Percentiles rank a stretch among this genome's conserved stretches.
phyloP scores from a whole-genome alignment of 2,113 vertebrate genomes.

The Onychorhynchus coronatus region DNA sequence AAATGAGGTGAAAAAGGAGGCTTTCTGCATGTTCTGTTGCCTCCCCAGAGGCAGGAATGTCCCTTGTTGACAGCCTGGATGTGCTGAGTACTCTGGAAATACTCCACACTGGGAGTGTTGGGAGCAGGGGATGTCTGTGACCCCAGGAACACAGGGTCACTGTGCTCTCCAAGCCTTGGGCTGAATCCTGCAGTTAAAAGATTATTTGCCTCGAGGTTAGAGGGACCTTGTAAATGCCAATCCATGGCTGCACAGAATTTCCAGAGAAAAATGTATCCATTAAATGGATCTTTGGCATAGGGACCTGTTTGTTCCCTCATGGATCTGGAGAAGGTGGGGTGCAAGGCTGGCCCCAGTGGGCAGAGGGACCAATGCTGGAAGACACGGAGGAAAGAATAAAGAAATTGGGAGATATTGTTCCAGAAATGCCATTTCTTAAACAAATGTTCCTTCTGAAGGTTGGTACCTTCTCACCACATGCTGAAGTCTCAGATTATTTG shows the following conservation, averaged over 20 bases:
- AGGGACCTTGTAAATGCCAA: neutral
- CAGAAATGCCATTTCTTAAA: neutral
- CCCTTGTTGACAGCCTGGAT: neutral
- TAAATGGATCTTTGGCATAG: neutral
- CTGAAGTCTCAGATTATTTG: neutral
- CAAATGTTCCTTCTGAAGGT: neutral
- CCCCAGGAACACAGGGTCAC: neutral
- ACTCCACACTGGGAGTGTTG: neutral
- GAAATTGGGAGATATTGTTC: neutral
- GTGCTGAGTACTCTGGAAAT: neutral
- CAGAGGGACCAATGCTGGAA: neutral
- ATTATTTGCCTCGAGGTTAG: neutral
- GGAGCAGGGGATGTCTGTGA: neutral
- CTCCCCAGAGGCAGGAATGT: neutral
- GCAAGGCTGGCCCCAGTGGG: neutral
- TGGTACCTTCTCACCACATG: neutral
- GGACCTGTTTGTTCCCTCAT: fast-evolving
- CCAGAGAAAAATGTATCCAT: neutral
- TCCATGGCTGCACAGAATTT: neutral
- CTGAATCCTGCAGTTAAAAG: neutral
- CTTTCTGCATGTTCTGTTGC: neutral
- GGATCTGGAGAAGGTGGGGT: neutral
- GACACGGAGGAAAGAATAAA: neutral
- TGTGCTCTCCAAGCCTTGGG: neutral
- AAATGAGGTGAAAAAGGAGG: neutral